These are phyloP conservation scores for Scolopax rusticola DNA, from an alignment of 2,797 vertebrate genomes.

Conservation along the genomic window DNA sequence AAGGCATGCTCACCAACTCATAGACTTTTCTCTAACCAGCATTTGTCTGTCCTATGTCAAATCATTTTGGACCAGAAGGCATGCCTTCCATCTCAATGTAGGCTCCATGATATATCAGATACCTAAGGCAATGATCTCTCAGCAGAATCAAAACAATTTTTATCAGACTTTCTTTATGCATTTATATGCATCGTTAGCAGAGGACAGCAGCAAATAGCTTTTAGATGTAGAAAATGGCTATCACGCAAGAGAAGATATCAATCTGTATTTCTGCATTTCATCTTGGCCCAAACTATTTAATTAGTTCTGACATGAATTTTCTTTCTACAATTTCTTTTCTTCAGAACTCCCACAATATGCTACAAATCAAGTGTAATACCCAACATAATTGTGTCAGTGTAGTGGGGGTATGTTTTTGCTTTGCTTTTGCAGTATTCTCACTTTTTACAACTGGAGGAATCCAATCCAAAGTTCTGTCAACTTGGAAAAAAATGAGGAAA, in stretches of 20 bases:
- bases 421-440: not conserved
- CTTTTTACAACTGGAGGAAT: not conserved
- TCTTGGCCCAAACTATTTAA: not conserved
- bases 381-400: not conserved
- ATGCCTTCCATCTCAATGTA: not conserved
- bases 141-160: not conserved
- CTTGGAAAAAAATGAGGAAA: not conserved
- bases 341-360: not conserved
- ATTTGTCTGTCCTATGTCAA: not conserved
- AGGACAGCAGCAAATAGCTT: not conserved
- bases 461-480: not conserved
- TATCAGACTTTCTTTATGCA: not conserved
- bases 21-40: not conserved
- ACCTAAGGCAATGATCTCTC: not conserved
- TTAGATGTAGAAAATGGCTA: not conserved
- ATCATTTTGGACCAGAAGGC: not conserved
- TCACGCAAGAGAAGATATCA: rapidly evolving
- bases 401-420: not conserved
- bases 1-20: not conserved
- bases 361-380: not conserved
- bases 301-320: not conserved
- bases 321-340: not conserved
- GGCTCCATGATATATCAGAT: not conserved
- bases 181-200: not conserved
- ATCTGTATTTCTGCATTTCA: not conserved